phyloP scores from a whole-genome alignment of 1,140 invertebrate species.

The Apis laboriosa region DNA sequence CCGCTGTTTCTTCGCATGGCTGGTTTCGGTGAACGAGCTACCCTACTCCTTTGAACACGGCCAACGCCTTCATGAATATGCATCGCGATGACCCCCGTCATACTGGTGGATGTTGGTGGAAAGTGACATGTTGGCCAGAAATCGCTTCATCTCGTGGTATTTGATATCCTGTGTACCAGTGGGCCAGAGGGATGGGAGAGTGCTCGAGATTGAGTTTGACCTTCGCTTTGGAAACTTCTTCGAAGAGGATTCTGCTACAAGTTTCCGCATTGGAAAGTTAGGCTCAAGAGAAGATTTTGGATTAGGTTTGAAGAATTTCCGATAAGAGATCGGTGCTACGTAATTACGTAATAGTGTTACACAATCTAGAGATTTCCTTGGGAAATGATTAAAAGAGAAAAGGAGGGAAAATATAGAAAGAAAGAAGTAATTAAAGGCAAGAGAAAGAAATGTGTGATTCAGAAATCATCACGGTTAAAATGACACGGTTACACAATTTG shows the following conservation, averaged over 20 bases:
- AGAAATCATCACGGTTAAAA: no score
- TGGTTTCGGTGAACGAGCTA: background rate
- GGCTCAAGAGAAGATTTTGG: background rate
- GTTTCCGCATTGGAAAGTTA: background rate
- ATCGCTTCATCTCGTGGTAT: background rate
- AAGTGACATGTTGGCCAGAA: background rate
- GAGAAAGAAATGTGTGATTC: no score
- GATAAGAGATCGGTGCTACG: background rate
- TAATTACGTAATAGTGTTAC: background rate
- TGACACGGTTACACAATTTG: no score
- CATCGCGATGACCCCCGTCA: conserved; percentile 23
- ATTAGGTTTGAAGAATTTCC: background rate
- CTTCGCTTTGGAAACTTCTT: background rate
- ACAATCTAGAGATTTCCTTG: no score
- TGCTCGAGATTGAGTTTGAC: conserved; percentile 23
- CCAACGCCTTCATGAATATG: conserved; percentile 31
- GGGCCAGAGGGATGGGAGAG: background rate
- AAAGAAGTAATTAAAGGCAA: no score
- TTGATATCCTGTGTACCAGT: background rate
- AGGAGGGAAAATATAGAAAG: no score
- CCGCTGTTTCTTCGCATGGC: background rate
- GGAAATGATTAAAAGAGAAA: no score
- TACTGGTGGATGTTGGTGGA: background rate
- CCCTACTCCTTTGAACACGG: conserved; percentile 18
- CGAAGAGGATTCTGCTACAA: background rate